Percentiles rank a stretch among this genome's conserved stretches.
Evolutionary conservation across 2,113 vertebrate genomes (phyloP).

Genomic region (Panurus biarmicus): DNA sequence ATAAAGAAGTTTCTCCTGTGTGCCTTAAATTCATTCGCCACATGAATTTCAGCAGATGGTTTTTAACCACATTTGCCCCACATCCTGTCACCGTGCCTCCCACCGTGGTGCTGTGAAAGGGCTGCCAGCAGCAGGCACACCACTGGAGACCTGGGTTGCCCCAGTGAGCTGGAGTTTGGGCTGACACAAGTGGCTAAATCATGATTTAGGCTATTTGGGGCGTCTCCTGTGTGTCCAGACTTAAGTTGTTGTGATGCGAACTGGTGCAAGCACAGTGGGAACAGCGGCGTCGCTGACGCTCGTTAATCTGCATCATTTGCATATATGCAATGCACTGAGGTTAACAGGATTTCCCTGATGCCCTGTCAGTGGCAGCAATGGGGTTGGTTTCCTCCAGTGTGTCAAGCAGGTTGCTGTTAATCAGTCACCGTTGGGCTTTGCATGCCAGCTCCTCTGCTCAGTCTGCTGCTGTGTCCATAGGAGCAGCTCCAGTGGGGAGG

Average conservation of each 20-base stretch:
- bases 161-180: not conserved
- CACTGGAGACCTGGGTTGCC: not conserved
- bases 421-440: not conserved
- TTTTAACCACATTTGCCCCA: not conserved
- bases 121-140: not conserved
- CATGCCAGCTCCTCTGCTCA: not conserved
- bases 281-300: accelerated
- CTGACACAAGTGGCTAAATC: not conserved
- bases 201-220: not conserved
- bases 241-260: not conserved
- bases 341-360: constrained; percentile 23
- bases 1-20: not conserved
- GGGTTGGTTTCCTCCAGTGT: not conserved
- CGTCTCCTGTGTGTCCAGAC: not conserved
- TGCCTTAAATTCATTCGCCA: not conserved
- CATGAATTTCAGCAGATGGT: not conserved
- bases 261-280: not conserved
- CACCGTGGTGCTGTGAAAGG: accelerated
- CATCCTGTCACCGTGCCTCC: not conserved
- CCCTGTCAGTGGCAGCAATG: not conserved
- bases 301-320: not conserved
- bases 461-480: not conserved
- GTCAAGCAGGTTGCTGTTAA: not conserved
- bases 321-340: not conserved
- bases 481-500: not conserved